A percentile compares a stretch with the other conserved stretches of the same genome.
phyloP scores from a whole-genome alignment of 2,888 invertebrate genomes.

The Laothoe populi region DNA sequence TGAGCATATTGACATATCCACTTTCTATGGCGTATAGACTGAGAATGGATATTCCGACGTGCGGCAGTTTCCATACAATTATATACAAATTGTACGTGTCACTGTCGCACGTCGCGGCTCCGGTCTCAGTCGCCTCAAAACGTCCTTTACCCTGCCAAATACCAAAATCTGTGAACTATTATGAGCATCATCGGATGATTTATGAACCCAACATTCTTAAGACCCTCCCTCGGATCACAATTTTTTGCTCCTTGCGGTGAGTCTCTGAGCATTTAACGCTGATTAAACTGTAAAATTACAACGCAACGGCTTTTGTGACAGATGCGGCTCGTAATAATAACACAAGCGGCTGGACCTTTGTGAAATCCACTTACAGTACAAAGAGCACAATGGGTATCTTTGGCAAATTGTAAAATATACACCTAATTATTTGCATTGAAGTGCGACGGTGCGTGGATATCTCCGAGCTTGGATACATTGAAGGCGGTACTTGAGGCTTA shows the following conservation, averaged over 20 bases:
- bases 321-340: conserved; percentile 81
- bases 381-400: conserved; percentile 76
- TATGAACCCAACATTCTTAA: conserved; percentile 69
- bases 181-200: conserved; percentile 75
- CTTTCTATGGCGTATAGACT: too few relatives aligned
- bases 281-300: conserved; percentile 85
- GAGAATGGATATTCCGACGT: too few relatives aligned
- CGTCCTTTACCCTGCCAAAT: background rate
- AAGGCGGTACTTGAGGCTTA: conserved; percentile 78
- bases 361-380: conserved; percentile 80
- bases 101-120: too few relatives aligned
- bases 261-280: conserved; percentile 82
- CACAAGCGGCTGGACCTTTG: conserved; percentile 74
- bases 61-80: too few relatives aligned
- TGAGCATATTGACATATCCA: too few relatives aligned
- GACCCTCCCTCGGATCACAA: conserved; percentile 54
- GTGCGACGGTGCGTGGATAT: conserved; percentile 70
- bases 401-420: conserved; percentile 84
- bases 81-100: too few relatives aligned
- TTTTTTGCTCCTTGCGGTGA: conserved; percentile 70
- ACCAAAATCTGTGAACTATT: conserved; percentile 37
- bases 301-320: conserved; percentile 81
- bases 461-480: conserved; percentile 56
- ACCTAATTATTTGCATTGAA: conserved; percentile 81
- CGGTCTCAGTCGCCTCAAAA: too few relatives aligned